Evolutionary conservation across 1,140 invertebrate genomes (phyloP).

Genomic region (Trichoplusia ni): DNA sequence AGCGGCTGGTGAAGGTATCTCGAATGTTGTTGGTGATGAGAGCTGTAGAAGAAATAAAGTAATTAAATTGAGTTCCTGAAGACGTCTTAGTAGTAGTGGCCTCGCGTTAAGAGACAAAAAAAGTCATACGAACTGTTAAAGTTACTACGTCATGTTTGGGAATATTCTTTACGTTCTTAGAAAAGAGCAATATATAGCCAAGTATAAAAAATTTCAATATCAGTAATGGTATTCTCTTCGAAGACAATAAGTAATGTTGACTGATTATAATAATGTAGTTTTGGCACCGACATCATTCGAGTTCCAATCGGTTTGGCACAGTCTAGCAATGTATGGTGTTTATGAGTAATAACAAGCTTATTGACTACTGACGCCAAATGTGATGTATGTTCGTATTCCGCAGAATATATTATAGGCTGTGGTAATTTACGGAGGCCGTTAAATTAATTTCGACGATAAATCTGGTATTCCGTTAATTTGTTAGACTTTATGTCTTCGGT

Average conservation of each 20-base stretch:
- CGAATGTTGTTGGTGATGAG: slow-evolving; percentile 53
- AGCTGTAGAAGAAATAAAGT: slow-evolving; percentile 42
- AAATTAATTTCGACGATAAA: too few relatives aligned
- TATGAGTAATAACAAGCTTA: neutral
- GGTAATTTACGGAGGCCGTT: neutral
- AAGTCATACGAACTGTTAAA: too few relatives aligned
- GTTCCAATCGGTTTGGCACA: slow-evolving; percentile 6
- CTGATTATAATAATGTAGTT: slow-evolving; percentile 1
- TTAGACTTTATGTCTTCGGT: too few relatives aligned
- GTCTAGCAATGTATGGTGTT: neutral
- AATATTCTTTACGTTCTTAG: too few relatives aligned
- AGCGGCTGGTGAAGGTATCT: slow-evolving; percentile 61
- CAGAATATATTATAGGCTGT: neutral
- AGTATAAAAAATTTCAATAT: too few relatives aligned
- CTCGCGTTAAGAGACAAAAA: too few relatives aligned
- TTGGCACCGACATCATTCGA: slow-evolving; percentile 1
- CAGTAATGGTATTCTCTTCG: too few relatives aligned
- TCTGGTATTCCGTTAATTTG: too few relatives aligned
- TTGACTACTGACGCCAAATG: slow-evolving; percentile 15
- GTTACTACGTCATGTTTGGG: too few relatives aligned
- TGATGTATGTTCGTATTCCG: neutral
- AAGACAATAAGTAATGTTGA: too few relatives aligned
- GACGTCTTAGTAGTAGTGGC: too few relatives aligned
- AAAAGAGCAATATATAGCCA: too few relatives aligned
- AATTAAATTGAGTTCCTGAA: neutral